Evolutionary conservation across 2,888 invertebrate genomes (phyloP).

Genomic region (Rhingia rostrata): DNA sequence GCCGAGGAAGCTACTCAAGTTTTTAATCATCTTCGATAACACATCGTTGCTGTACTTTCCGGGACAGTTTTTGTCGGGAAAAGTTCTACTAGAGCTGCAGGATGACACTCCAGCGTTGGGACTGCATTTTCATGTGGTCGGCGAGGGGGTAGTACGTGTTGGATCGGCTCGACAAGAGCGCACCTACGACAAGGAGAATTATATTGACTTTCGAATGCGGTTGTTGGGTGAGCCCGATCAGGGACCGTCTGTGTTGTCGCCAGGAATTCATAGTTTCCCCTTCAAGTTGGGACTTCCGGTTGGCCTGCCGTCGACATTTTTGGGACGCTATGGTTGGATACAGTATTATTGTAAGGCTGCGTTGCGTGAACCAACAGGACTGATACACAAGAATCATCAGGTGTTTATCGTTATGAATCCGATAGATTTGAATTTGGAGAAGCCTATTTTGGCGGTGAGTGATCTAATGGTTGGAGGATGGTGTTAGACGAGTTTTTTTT

Average conservation of each 20-base stretch:
- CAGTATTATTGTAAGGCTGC: slow-evolving; percentile 97
- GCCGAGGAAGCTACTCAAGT: slow-evolving; percentile 95
- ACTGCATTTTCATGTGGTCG: slow-evolving; percentile 96
- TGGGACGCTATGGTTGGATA: slow-evolving; percentile 97
- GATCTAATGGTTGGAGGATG: slow-evolving; percentile 17
- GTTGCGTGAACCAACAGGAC: slow-evolving; percentile 90
- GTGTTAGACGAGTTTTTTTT: slow-evolving; percentile 20
- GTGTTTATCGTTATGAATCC: slow-evolving; percentile 99
- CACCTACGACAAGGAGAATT: slow-evolving; percentile 95
- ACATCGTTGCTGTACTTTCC: slow-evolving; percentile 96
- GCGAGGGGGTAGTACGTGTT: slow-evolving; percentile 95
- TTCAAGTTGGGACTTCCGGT: slow-evolving; percentile 95
- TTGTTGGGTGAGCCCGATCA: slow-evolving; percentile 94
- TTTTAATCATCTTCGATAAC: slow-evolving; percentile 96
- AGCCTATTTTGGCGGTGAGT: slow-evolving; percentile 93
- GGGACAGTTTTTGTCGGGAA: slow-evolving; percentile 95
- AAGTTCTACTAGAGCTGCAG: slow-evolving; percentile 95
- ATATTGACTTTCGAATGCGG: slow-evolving; percentile 97
- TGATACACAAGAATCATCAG: slow-evolving; percentile 97
- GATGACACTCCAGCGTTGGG: slow-evolving; percentile 96
- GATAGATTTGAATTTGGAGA: slow-evolving; percentile 95
- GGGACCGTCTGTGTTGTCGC: slow-evolving; percentile 91
- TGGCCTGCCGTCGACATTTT: slow-evolving; percentile 95
- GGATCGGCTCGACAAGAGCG: slow-evolving; percentile 92
- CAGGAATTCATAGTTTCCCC: slow-evolving; percentile 97